Evolutionary conservation across 2,888 invertebrate species (phyloP).

Genomic region (Orgyia antiqua): DNA sequence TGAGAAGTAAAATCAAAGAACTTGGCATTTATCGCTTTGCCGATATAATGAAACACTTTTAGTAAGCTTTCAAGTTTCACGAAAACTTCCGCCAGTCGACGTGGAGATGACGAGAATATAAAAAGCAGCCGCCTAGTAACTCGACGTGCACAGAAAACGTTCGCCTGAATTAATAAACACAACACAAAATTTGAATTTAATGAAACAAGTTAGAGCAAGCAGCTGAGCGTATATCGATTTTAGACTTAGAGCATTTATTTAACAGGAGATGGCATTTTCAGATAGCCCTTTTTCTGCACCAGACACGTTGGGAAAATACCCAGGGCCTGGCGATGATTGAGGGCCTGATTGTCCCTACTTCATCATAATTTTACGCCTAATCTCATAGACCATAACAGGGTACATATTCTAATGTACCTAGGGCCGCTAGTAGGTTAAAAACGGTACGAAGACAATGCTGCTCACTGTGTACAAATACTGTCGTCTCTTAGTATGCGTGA

Average conservation of each 20-base stretch:
- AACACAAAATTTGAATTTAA: constrained; percentile 79
- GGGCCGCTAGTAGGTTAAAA: no score
- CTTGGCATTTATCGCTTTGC: constrained; percentile 36
- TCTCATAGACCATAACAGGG: no score
- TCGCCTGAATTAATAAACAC: constrained; percentile 76
- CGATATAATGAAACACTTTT: constrained; percentile 30
- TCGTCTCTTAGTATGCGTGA: no score
- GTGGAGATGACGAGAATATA: constrained; percentile 52
- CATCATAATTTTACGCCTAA: no score
- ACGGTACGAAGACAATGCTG: no score
- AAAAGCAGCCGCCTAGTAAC: constrained; percentile 48
- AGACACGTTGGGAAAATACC: no score
- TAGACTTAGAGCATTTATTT: constrained; percentile 43
- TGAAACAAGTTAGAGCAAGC: constrained; percentile 73
- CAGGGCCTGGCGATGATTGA: no score
- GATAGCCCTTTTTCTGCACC: no score
- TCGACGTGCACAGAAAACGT: constrained; percentile 55
- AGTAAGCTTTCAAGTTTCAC: constrained; percentile 24
- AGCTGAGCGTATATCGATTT: constrained; percentile 71
- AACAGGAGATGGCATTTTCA: no score
- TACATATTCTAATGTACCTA: no score
- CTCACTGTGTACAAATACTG: no score
- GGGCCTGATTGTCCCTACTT: no score
- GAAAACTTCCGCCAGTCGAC: constrained; percentile 33
- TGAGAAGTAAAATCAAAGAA: constrained; percentile 25